Conservation (phyloP, 2,113 vertebrate genomes). For the Telmatochromis brachygnathus region DNA sequence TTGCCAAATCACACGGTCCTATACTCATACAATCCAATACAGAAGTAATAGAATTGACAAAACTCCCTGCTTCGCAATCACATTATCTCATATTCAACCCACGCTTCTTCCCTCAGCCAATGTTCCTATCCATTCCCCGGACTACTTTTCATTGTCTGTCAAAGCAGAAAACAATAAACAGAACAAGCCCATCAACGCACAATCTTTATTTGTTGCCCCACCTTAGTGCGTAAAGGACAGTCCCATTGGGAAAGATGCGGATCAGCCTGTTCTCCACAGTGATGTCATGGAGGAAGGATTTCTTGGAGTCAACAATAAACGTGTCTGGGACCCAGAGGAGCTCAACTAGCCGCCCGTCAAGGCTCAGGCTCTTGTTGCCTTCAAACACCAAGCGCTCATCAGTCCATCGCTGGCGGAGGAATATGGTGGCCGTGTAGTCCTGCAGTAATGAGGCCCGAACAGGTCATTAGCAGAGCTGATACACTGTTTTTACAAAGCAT, state of each 20-base stretch:
- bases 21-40: not conserved
- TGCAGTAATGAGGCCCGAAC: constrained; percentile 2
- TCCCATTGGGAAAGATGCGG: constrained; percentile 89
- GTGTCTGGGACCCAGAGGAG: constrained; percentile 89
- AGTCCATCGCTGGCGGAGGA: constrained; percentile 85
- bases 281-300: constrained; percentile 87
- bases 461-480: not conserved
- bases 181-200: not conserved
- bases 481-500: not conserved
- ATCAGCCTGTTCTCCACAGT: constrained; percentile 89
- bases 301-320: constrained; percentile 90
- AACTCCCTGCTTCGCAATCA: not conserved
- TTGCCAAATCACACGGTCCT: not conserved
- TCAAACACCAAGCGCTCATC: constrained; percentile 85
- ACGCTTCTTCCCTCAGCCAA: not conserved
- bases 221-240: constrained; percentile 85
- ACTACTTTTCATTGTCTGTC: constrained; percentile 8
- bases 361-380: constrained; percentile 86
- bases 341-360: constrained; percentile 85
- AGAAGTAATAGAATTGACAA: constrained; percentile 4
- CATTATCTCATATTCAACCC: constrained; percentile 11
- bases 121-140: not conserved
- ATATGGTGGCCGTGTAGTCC: constrained; percentile 90
- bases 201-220: constrained; percentile 16
- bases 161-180: not conserved